Evolutionary conservation across 2,113 vertebrate species (phyloP).

Genomic region (Chlamydotis undulata): DNA sequence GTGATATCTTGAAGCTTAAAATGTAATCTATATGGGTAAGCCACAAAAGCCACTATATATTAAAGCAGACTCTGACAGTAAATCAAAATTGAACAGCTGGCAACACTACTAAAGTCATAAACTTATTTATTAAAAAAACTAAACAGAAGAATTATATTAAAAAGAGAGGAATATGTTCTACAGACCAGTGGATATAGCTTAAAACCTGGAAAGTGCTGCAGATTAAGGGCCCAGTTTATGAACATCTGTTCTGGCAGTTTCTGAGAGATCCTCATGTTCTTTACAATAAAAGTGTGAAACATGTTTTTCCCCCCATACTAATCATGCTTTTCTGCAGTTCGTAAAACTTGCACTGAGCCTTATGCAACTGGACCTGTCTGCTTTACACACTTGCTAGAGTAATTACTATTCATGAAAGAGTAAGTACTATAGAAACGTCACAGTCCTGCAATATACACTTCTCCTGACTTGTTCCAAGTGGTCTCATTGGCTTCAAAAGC

Average conservation of each 20-base stretch:
- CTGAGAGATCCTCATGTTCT: conserved; percentile 53
- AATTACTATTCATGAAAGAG: conserved; percentile 35
- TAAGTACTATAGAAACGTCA: neutral
- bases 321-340: conserved; percentile 69
- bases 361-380: conserved; percentile 21
- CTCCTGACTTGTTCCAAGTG: neutral
- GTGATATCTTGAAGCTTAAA: conserved; percentile 74
- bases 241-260: conserved; percentile 71
- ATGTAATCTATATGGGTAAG: conserved; percentile 72
- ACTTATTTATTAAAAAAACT: conserved; percentile 72
- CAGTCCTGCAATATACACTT: neutral
- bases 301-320: neutral
- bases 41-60: conserved; percentile 74
- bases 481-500: neutral
- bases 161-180: conserved; percentile 59
- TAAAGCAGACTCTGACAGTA: conserved; percentile 70
- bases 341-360: conserved; percentile 57
- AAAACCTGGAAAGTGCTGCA: conserved; percentile 72
- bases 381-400: conserved; percentile 52
- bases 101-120: conserved; percentile 64
- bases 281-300: conserved; percentile 68
- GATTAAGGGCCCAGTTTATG: conserved; percentile 65
- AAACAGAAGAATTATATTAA: conserved; percentile 72
- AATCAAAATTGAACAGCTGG: conserved; percentile 72
- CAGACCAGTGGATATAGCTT: conserved; percentile 53